Conservation (phyloP, 2,888 invertebrate species). For the Thecophora atra region DNA sequence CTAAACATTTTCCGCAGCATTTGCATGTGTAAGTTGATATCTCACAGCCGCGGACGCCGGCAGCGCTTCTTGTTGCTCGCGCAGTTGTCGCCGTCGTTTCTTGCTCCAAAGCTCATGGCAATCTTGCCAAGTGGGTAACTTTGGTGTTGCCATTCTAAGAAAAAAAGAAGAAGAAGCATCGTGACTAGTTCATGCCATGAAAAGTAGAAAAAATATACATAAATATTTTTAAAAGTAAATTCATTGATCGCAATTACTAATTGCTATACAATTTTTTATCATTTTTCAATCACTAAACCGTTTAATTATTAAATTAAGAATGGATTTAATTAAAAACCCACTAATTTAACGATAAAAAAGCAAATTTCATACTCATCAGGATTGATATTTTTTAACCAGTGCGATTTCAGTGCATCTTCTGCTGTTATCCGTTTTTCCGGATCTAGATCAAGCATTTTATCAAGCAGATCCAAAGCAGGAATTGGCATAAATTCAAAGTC, state of each 20-base stretch:
- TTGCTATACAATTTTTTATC: too few relatives aligned
- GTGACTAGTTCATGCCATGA: too few relatives aligned
- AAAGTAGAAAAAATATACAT: too few relatives aligned
- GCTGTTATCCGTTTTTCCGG: slow-evolving; percentile 94
- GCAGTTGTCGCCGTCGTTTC: slow-evolving; percentile 84
- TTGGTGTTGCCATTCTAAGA: slow-evolving; percentile 81
- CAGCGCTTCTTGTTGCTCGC: slow-evolving; percentile 71
- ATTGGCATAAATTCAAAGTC: slow-evolving; percentile 93
- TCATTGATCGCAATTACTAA: too few relatives aligned
- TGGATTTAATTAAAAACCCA: not conserved
- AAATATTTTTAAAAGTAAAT: too few relatives aligned
- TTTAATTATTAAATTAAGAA: not conserved
- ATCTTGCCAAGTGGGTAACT: slow-evolving; percentile 95
- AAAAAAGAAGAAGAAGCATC: slow-evolving; percentile 34
- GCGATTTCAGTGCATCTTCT: slow-evolving; percentile 89
- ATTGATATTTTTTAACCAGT: slow-evolving; percentile 91
- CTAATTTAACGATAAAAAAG: slow-evolving; percentile 26
- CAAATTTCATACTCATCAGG: slow-evolving; percentile 81
- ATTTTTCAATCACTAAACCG: too few relatives aligned
- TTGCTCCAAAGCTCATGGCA: slow-evolving; percentile 99
- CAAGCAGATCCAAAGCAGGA: slow-evolving; percentile 88
- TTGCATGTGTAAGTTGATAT: slow-evolving; percentile 48
- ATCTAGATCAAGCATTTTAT: slow-evolving; percentile 95
- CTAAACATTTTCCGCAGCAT: slow-evolving; percentile 56
- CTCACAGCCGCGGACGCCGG: slow-evolving; percentile 50